phyloP scores from a whole-genome alignment of 1,140 invertebrate species.

The Globodera ellingtonae region DNA sequence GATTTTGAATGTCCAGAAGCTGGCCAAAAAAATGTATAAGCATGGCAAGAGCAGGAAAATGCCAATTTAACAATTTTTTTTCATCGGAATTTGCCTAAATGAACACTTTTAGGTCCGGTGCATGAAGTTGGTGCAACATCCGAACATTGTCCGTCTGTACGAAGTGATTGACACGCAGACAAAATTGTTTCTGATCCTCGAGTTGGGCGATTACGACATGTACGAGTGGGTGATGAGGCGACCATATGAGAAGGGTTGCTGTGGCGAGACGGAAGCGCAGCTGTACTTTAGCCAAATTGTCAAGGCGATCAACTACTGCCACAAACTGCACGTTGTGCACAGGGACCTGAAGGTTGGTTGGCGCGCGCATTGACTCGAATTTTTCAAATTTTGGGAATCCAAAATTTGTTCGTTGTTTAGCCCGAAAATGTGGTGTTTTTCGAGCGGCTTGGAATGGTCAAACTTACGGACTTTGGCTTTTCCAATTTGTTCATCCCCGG shows the following conservation, averaged over 20 bases:
- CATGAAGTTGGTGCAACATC: constrained; percentile 99
- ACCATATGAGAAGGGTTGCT: constrained; percentile 72
- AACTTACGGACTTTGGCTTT: constrained; percentile 99
- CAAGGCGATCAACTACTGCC: constrained; percentile 94
- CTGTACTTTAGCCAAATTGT: constrained; percentile 88
- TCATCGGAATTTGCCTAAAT: background rate
- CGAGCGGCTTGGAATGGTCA: constrained; percentile 92
- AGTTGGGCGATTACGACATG: constrained; percentile 97
- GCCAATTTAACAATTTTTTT: too few relatives aligned
- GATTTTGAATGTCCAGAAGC: too few relatives aligned
- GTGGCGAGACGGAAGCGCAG: constrained; percentile 76
- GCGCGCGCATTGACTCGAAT: background rate
- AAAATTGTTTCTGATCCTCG: constrained; percentile 79
- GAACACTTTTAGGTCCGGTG: constrained; percentile 74
- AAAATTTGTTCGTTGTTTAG: constrained; percentile 66
- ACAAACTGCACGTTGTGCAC: constrained; percentile 87
- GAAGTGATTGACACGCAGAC: constrained; percentile 94
- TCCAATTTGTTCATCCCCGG: constrained; percentile 85
- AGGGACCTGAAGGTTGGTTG: constrained; percentile 74
- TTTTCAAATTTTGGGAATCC: background rate
- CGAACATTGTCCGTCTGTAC: constrained; percentile 93
- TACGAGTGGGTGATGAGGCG: constrained; percentile 91
- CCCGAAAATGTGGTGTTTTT: constrained; percentile 99
- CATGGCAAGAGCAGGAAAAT: too few relatives aligned
- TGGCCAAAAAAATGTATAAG: too few relatives aligned